Percentiles rank a stretch among this genome's conserved stretches.
Evolutionary conservation across 2,888 invertebrate species (phyloP).

Genomic region (Caradrina kadenii): DNA sequence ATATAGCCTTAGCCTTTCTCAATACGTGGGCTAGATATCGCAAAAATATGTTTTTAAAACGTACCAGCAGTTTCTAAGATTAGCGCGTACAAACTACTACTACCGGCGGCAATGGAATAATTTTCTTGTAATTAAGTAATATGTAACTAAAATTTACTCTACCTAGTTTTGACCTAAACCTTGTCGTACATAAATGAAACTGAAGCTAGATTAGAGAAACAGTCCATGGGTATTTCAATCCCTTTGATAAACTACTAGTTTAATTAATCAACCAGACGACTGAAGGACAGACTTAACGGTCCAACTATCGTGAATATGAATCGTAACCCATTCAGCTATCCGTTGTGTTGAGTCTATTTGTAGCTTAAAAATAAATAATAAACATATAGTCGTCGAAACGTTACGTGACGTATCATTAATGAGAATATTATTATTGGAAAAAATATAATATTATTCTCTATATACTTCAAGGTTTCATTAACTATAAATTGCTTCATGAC

Average conservation of each 20-base stretch:
- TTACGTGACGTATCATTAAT: constrained; percentile 43
- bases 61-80: too few relatives aligned
- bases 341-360: constrained; percentile 25
- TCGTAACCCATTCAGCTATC: constrained; percentile 29
- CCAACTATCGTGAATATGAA: constrained; percentile 37
- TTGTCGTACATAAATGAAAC: background rate
- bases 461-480: constrained; percentile 34
- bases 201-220: background rate
- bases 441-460: constrained; percentile 24
- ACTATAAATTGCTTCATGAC: constrained; percentile 31
- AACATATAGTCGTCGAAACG: constrained; percentile 29
- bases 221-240: background rate
- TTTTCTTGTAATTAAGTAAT: too few relatives aligned
- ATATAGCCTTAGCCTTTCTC: too few relatives aligned
- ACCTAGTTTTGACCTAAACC: background rate
- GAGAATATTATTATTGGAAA: constrained; percentile 27
- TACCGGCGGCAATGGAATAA: too few relatives aligned
- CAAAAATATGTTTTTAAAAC: too few relatives aligned
- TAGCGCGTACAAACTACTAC: too few relatives aligned
- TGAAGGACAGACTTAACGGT: constrained; percentile 48
- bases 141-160: too few relatives aligned
- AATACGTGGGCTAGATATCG: too few relatives aligned
- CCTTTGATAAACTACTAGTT: constrained; percentile 7
- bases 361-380: constrained; percentile 50
- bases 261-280: constrained; percentile 27